Evolutionary conservation across 2,113 vertebrate species (phyloP).

Genomic region (Actenoides hombroni): DNA sequence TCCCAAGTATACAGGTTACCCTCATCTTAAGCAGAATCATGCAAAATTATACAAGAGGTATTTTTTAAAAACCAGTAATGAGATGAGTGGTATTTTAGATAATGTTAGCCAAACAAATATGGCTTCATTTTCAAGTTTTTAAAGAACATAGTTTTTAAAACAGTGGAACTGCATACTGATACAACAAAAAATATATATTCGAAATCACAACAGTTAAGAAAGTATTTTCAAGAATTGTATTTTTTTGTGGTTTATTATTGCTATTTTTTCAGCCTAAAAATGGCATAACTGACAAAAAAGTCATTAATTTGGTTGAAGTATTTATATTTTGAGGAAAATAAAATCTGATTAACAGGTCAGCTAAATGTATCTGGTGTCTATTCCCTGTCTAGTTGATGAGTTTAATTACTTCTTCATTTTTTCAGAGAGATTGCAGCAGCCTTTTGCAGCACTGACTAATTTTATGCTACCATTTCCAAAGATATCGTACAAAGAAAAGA

Average conservation of each 20-base stretch:
- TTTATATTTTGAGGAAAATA: background rate
- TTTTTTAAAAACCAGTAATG: background rate
- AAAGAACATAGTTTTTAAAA: background rate
- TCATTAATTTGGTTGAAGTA: background rate
- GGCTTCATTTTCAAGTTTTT: background rate
- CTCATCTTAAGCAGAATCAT: background rate
- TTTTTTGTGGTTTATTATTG: fast-evolving
- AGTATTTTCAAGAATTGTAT: background rate
- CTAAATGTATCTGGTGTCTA: background rate
- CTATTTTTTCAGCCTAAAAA: background rate
- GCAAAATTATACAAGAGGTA: background rate
- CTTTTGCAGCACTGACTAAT: background rate
- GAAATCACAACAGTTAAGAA: background rate
- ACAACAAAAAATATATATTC: background rate
- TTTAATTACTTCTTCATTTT: background rate
- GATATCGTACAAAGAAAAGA: background rate
- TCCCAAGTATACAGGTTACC: background rate
- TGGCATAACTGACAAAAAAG: background rate
- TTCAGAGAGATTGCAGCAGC: background rate
- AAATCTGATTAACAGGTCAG: background rate
- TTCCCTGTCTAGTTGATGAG: background rate
- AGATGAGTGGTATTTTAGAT: background rate
- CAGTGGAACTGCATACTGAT: background rate
- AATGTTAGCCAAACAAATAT: background rate
- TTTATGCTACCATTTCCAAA: background rate